Base-by-base conservation (phyloP, 2,888 invertebrate species). In the Eupithecia pulchellata region DNA sequence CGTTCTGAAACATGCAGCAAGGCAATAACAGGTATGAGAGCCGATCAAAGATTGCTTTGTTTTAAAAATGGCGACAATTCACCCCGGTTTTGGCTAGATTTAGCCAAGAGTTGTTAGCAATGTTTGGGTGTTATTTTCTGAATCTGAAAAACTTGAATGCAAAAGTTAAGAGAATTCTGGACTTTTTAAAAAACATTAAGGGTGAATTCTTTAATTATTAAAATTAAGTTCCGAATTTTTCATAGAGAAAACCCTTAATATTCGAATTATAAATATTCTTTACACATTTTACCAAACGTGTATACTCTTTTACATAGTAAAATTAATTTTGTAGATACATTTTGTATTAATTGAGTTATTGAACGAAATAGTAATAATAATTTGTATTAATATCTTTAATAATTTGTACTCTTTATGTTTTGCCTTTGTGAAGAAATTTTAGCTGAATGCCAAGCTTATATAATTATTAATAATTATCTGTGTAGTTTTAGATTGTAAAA, bases 1-100 rank as follows among this genome's bases (percentile, higher is more conserved):
- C 76, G 69, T 78, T 76, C 69, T 47, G 58, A 42, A 66, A 60
- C 65, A 62, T 62, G 62, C 67, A 69, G 72, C 72, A 72, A 79
- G 75, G 71, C 80, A 78, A 79, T 79, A 75, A 82, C 82, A 85
- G 84, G 83, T 87, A 86, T 81, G 80, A 83, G 80, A 84, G 82
- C 88, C 90, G 90, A 91, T 92, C 91, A 91, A 88, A 91, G 88
- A 91, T 89, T 89, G 88, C 81, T 87, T 86, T 87, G 86, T 88
- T 90, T 87, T 32, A 60, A 83, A 86, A 90, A 88, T 81, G 79
- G 79, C 85, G 79, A 85, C 86, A 86, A 88, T 71, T 63, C 36
- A 60, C 52, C 57, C 36, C 62, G 9, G 25, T 11, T 52, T 52
- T 52, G 20, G 61, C 55, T 66, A 64, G 42, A 39, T 60, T 25